Evolutionary conservation across 2,888 invertebrate species (phyloP).

Genomic region (Spicauda simplicius): DNA sequence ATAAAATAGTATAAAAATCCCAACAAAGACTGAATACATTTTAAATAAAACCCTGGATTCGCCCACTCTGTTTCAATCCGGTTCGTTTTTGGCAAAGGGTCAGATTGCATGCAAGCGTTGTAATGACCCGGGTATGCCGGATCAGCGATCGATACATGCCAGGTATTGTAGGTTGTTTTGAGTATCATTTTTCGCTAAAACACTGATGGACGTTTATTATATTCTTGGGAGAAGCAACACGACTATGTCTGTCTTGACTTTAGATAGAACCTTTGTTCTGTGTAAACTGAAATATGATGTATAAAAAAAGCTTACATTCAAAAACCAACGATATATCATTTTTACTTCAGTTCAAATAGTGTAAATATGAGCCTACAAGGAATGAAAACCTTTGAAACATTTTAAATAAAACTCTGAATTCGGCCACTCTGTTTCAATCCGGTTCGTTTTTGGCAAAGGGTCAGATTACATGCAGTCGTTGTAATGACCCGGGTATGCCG

Average conservation of each 20-base stretch:
- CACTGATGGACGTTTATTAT: no score
- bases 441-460: neutral
- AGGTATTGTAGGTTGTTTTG: neutral
- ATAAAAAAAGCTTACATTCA: no score
- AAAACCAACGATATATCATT: no score
- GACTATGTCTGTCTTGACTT: no score
- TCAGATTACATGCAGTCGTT: neutral
- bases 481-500: neutral
- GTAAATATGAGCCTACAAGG: no score
- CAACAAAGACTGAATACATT: neutral
- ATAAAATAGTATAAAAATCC: no score
- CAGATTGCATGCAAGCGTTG: no score
- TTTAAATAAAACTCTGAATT: neutral
- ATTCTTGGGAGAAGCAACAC: no score
- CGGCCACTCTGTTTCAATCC: neutral
- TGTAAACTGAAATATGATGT: no score
- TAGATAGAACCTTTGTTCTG: no score
- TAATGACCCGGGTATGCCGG: neutral
- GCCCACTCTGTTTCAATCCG: neutral
- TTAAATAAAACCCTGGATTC: neutral
- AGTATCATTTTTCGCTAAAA: no score
- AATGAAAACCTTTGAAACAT: neutral
- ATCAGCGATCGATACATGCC: neutral
- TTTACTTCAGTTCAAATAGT: no score
- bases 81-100: neutral